Percentiles rank a stretch among this genome's conserved stretches.
phyloP scores from a whole-genome alignment of 2,113 vertebrate genomes.

The Gnathonemus longibarbis region DNA sequence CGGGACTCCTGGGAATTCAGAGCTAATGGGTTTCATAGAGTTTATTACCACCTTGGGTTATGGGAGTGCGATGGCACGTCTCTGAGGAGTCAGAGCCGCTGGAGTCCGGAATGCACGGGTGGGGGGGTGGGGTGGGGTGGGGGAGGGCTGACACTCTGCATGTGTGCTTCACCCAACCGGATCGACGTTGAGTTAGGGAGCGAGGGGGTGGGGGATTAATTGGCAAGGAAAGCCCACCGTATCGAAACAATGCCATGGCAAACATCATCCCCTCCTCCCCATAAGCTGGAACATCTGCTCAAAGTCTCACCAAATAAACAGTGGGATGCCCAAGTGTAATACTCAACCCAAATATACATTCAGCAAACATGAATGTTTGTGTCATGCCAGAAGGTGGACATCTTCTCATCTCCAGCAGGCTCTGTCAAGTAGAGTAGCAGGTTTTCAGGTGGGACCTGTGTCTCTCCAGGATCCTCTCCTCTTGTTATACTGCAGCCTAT shows the following conservation, averaged over 20 bases:
- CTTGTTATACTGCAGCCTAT: neutral
- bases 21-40: constrained; percentile 15
- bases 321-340: neutral
- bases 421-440: neutral
- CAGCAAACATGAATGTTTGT: neutral
- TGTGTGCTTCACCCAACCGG: neutral
- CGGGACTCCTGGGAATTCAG: constrained; percentile 4
- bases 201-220: neutral
- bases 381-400: neutral
- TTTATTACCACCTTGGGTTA: constrained; percentile 8
- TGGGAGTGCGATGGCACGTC: neutral
- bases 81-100: neutral
- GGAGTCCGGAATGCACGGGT: neutral
- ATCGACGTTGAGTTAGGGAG: neutral
- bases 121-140: neutral
- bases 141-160: neutral
- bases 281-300: neutral
- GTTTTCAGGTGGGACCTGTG: neutral
- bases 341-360: neutral
- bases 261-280: neutral
- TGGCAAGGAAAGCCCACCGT: neutral
- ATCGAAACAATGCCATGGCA: neutral
- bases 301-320: neutral
- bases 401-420: neutral
- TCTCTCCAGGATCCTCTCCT: neutral